A percentile compares a stretch with the other conserved stretches of the same genome.
Evolutionary conservation across 2,113 vertebrate genomes (phyloP).

Genomic region (Tylochromis polylepis): DNA sequence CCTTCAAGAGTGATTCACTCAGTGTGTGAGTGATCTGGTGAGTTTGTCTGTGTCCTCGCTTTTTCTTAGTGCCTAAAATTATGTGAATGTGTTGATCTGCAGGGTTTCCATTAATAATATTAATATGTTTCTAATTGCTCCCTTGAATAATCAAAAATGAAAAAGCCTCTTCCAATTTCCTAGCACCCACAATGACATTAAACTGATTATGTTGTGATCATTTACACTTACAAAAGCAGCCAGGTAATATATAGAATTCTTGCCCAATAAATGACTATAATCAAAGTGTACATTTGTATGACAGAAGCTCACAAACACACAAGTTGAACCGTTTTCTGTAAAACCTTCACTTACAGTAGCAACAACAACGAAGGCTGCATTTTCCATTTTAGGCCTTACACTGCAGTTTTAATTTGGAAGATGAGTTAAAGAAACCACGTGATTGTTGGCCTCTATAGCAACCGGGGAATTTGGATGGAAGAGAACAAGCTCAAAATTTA

Average conservation of each 20-base stretch:
- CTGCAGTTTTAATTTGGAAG: background rate
- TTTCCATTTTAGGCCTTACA: background rate
- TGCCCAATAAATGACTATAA: background rate
- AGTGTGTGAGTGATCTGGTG: background rate
- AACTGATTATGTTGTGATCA: background rate
- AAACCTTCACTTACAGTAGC: background rate
- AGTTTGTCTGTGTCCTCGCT: background rate
- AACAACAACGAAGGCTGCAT: background rate
- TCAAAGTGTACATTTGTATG: background rate
- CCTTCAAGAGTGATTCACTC: background rate
- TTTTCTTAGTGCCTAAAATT: background rate
- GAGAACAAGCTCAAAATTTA: slow-evolving; percentile 69
- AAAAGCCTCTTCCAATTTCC: background rate
- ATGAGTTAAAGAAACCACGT: slow-evolving; percentile 2
- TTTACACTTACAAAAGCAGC: background rate
- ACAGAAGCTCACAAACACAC: background rate
- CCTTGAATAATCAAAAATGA: background rate
- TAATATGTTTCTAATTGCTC: background rate
- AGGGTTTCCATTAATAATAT: background rate
- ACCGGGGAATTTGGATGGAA: slow-evolving; percentile 27
- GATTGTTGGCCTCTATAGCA: slow-evolving; percentile 47
- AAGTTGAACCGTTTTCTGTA: background rate
- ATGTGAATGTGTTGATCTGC: background rate
- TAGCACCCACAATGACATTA: background rate
- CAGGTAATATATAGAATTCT: background rate